Percentiles rank a stretch among this genome's conserved stretches.
Conservation (phyloP, 2,797 vertebrate genomes). For the Hydrocynus forskahlii region DNA sequence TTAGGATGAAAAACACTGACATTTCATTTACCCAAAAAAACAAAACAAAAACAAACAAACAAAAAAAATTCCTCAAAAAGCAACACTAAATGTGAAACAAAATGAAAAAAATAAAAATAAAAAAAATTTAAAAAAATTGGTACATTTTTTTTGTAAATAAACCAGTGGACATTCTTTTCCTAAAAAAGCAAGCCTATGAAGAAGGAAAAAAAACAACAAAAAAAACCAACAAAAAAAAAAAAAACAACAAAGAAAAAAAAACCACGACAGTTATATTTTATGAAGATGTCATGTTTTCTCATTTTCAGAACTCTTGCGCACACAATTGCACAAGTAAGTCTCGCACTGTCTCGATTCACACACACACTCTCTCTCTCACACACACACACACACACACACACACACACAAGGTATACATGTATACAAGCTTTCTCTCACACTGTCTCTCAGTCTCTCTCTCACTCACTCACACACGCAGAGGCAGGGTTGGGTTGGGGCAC, state of each 20-base stretch:
- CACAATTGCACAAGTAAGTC: conserved; percentile 60
- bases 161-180: conserved; percentile 63
- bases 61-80: conserved; percentile 37
- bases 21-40: conserved; percentile 46
- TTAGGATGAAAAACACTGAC: conserved; percentile 54
- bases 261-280: conserved; percentile 58
- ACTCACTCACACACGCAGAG: conserved; percentile 31
- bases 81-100: conserved; percentile 9
- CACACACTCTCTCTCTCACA: background rate
- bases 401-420: conserved; percentile 35
- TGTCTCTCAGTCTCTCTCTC: background rate
- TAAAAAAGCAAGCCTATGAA: conserved; percentile 64
- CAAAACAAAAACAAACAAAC: conserved; percentile 51
- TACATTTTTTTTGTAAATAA: conserved; percentile 63
- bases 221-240: conserved; percentile 29
- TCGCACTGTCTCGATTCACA: conserved; percentile 11
- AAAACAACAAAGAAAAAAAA: conserved; percentile 19
- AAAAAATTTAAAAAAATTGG: conserved; percentile 37
- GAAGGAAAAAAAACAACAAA: background rate
- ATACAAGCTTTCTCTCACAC: conserved; percentile 17
- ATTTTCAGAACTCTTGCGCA: conserved; percentile 65
- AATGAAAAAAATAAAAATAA: background rate
- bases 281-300: conserved; percentile 68
- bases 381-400: background rate
- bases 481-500: conserved; percentile 10